Percentiles rank a stretch among this genome's conserved stretches.
Conservation (phyloP, 2,113 vertebrate genomes). For the Hylia prasina region DNA sequence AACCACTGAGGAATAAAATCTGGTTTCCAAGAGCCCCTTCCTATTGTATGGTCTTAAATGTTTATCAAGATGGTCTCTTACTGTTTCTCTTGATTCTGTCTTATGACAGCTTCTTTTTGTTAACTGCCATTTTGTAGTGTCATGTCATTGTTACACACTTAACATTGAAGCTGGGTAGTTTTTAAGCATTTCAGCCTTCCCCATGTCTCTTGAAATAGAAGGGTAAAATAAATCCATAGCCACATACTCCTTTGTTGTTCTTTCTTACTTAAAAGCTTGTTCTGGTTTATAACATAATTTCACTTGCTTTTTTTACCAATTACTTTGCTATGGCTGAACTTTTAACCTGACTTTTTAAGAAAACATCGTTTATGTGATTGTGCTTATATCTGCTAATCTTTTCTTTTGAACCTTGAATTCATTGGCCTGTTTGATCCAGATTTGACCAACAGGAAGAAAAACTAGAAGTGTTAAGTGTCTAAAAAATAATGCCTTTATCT, state of each 20-base stretch:
- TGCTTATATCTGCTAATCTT: background rate
- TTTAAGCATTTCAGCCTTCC: background rate
- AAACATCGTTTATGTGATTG: background rate
- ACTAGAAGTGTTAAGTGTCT: background rate
- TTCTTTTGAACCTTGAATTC: background rate
- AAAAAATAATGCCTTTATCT: background rate
- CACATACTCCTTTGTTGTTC: background rate
- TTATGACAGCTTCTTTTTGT: background rate
- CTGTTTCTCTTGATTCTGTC: background rate
- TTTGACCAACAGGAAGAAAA: background rate
- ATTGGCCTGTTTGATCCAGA: background rate
- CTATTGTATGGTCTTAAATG: background rate
- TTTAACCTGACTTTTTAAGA: background rate
- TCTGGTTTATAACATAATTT: background rate
- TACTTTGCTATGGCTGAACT: background rate
- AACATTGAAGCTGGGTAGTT: background rate
- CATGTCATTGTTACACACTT: background rate
- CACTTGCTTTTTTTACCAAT: background rate
- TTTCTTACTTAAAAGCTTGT: background rate
- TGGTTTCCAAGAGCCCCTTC: background rate
- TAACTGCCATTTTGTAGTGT: background rate
- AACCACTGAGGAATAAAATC: background rate
- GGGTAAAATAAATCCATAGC: background rate
- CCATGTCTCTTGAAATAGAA: background rate
- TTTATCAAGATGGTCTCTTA: background rate